phyloP scores from a whole-genome alignment of 1,140 invertebrate species.

The Augochlora pura region DNA sequence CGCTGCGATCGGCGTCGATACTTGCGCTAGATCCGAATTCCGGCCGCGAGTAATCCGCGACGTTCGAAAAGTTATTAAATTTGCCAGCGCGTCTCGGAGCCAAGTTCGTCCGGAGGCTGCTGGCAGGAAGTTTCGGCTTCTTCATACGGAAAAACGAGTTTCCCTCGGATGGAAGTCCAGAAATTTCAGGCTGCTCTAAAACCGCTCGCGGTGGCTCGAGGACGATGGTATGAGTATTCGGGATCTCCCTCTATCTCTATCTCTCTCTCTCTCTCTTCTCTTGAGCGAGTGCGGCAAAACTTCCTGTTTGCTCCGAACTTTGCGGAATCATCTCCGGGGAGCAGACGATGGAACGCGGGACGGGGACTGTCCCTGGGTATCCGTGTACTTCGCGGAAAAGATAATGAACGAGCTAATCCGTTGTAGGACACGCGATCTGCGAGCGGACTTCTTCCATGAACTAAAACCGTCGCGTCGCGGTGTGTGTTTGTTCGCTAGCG shows the following conservation, averaged over 20 bases:
- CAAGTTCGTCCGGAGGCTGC: slow-evolving; percentile 38
- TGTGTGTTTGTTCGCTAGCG: too few species aligned
- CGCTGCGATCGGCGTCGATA: slow-evolving; percentile 33
- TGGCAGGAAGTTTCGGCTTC: slow-evolving; percentile 34
- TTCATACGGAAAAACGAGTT: slow-evolving; percentile 60
- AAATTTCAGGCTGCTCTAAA: slow-evolving; percentile 55
- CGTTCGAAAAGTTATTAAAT: slow-evolving; percentile 61
- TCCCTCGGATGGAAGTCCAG: slow-evolving; percentile 42
- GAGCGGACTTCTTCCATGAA: too few species aligned
- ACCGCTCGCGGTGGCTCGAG: slow-evolving; percentile 19
- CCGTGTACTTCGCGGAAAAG: slow-evolving; percentile 30
- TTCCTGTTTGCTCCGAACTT: slow-evolving; percentile 55
- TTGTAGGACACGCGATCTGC: neutral
- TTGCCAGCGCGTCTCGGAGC: slow-evolving; percentile 40
- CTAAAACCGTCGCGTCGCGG: too few species aligned
- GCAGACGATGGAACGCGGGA: slow-evolving; percentile 1
- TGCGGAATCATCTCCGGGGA: slow-evolving; percentile 54
- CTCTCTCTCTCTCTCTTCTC: neutral
- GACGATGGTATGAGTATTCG: slow-evolving; percentile 16
- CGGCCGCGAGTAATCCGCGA: slow-evolving; percentile 16
- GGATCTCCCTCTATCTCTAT: neutral
- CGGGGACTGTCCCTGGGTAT: slow-evolving; percentile 11
- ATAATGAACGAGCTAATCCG: slow-evolving; percentile 61
- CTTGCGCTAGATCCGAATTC: slow-evolving; percentile 3
- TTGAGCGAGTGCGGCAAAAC: slow-evolving; percentile 29